Evolutionary conservation across 2,888 invertebrate genomes (phyloP).

Genomic region (Hermaeophaga mercurialis): DNA sequence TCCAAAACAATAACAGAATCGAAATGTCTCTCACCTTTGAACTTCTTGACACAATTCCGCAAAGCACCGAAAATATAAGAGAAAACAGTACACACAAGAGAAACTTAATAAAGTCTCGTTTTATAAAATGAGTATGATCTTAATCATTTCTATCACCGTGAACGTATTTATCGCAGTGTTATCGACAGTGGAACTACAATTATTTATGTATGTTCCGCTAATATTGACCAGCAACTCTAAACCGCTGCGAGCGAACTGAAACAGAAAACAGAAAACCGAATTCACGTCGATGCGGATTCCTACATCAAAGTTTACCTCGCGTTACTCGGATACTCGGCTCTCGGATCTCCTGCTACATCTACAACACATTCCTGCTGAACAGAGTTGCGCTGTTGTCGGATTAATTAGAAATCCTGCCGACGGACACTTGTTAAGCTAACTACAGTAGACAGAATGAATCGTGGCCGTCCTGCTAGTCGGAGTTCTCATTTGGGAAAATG

Average conservation of each 20-base stretch:
- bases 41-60: not conserved
- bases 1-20: not conserved
- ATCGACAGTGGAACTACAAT: not conserved
- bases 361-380: not conserved
- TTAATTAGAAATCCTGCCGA: no score
- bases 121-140: not conserved
- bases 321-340: not conserved
- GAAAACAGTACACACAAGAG: not conserved
- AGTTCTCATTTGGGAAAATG: no score
- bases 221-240: not conserved
- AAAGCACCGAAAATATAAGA: not conserved
- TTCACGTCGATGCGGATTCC: not conserved
- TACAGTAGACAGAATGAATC: no score
- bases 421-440: no score
- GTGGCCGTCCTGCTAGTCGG: no score
- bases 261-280: not conserved
- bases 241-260: not conserved
- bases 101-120: not conserved
- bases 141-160: not conserved
- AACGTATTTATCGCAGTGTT: not conserved
- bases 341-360: not conserved
- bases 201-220: not conserved
- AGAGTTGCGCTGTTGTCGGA: not conserved
- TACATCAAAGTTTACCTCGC: not conserved
- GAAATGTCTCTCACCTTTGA: conserved; percentile 1